phyloP scores from a whole-genome alignment of 2,113 vertebrate species.

The Megaceryle torquata region DNA sequence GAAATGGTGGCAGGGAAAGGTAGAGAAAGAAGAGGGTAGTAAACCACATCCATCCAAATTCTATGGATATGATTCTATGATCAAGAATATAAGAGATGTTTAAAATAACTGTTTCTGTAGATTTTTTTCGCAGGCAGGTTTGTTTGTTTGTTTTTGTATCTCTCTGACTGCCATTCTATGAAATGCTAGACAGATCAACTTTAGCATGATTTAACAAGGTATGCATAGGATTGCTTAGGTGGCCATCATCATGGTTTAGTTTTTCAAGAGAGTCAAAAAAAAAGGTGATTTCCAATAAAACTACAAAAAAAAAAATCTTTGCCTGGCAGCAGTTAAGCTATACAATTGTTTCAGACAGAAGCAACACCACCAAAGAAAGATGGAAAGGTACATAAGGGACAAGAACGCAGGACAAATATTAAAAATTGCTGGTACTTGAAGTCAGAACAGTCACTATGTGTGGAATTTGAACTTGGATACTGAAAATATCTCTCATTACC shows the following conservation, averaged over 20 bases:
- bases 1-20: not conserved
- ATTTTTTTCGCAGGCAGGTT: too few relatives aligned
- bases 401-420: fast-evolving
- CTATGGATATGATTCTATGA: too few relatives aligned
- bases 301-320: not conserved
- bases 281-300: not conserved
- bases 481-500: not conserved
- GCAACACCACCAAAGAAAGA: not conserved
- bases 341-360: not conserved
- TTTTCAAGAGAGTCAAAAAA: not conserved
- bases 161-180: too few relatives aligned
- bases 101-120: too few relatives aligned
- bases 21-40: not conserved
- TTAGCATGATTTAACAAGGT: not conserved
- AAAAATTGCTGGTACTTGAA: not conserved
- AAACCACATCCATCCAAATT: not conserved
- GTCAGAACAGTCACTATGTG: not conserved
- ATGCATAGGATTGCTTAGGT: not conserved
- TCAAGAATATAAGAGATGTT: too few relatives aligned
- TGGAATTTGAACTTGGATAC: not conserved
- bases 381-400: not conserved
- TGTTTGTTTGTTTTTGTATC: too few relatives aligned
- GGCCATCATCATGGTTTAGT: not conserved
- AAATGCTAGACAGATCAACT: not conserved
- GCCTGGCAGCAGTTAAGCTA: not conserved